Evolutionary conservation across 1,140 invertebrate species (phyloP).

Genomic region (Tetramorium parvispinum): DNA sequence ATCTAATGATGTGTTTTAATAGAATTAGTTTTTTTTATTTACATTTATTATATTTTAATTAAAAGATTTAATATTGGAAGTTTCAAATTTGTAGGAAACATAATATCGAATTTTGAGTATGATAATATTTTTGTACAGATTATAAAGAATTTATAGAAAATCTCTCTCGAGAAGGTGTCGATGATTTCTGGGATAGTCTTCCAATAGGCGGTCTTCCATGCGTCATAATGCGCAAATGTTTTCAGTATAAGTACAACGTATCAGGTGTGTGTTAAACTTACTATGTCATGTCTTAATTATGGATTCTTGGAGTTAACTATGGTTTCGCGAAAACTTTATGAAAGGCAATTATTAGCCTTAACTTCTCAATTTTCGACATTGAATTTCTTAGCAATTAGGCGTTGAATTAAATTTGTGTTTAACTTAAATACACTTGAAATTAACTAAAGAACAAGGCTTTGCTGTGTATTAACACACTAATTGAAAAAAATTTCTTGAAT

Average conservation of each 20-base stretch:
- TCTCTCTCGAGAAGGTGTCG: neutral
- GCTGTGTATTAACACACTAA: neutral
- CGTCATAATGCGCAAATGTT: slow-evolving; percentile 6
- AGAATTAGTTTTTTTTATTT: too few species aligned
- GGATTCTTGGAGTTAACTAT: slow-evolving; percentile 46
- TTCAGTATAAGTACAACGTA: slow-evolving; percentile 12
- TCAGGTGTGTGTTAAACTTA: slow-evolving; percentile 36
- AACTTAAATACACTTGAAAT: slow-evolving; percentile 36
- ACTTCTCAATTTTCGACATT: slow-evolving; percentile 52
- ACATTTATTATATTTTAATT: neutral
- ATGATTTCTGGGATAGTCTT: neutral
- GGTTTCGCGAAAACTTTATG: slow-evolving; percentile 49
- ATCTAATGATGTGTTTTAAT: too few species aligned
- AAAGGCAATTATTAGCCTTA: slow-evolving; percentile 55
- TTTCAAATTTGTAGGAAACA: neutral
- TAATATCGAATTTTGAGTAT: neutral
- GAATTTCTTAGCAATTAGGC: slow-evolving; percentile 44
- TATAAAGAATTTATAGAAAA: neutral
- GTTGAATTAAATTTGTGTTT: slow-evolving; percentile 47
- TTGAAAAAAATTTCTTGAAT: neutral
- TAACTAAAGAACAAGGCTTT: slow-evolving; percentile 22
- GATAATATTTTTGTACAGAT: neutral
- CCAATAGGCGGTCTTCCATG: neutral
- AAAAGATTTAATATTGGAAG: neutral
- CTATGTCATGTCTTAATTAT: slow-evolving; percentile 37